A percentile compares a stretch with the other conserved stretches of the same genome.
phyloP scores from a whole-genome alignment of 2,797 vertebrate genomes.

The Orientallactaga sibirica region DNA sequence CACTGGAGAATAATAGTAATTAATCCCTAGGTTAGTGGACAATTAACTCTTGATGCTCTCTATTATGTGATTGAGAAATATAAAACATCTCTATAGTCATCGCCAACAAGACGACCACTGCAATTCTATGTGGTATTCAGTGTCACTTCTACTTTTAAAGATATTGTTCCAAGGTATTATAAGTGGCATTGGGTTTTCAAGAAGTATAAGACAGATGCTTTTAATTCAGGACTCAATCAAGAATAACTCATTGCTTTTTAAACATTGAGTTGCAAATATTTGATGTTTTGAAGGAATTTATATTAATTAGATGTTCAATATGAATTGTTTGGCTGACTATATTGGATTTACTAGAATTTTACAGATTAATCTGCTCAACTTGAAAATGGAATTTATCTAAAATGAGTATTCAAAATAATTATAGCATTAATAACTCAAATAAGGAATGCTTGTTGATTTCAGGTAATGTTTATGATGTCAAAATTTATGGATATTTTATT shows the following conservation, averaged over 20 bases:
- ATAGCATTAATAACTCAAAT: slow-evolving; percentile 8
- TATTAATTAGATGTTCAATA: background rate
- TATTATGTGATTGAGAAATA: background rate
- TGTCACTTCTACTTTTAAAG: background rate
- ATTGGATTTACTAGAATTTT: slow-evolving; percentile 6
- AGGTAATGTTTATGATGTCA: background rate
- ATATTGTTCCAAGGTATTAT: background rate
- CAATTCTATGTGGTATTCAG: background rate
- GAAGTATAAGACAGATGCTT: background rate
- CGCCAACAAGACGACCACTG: background rate
- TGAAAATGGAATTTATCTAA: slow-evolving; percentile 15
- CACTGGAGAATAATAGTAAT: background rate
- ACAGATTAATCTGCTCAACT: slow-evolving; percentile 37
- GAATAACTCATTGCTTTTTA: background rate
- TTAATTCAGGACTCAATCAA: background rate
- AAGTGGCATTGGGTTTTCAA: background rate
- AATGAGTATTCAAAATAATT: slow-evolving; percentile 53
- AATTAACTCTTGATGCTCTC: accelerated
- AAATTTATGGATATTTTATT: background rate
- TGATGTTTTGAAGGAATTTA: background rate
- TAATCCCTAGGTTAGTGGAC: background rate
- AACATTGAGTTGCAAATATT: slow-evolving; percentile 13
- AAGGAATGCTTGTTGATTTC: background rate
- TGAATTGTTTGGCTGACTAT: background rate
- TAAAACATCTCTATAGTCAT: background rate